phyloP scores from a whole-genome alignment of 2,797 vertebrate species.

The Gymnothorax javanicus region DNA sequence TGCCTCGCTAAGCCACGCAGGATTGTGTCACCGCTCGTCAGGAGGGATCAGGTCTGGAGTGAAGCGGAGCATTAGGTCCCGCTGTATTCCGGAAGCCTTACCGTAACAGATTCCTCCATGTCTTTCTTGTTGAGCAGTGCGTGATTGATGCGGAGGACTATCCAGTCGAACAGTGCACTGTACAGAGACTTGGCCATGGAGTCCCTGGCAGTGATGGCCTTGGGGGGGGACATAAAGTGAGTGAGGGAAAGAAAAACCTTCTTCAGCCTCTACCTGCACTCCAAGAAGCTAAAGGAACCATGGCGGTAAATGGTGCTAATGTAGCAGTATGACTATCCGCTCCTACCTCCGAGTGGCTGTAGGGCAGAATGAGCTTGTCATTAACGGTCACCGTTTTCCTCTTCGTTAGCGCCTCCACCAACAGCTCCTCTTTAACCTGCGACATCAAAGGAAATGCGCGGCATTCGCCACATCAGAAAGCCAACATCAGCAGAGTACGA shows the following conservation, averaged over 20 bases:
- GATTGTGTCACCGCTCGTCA: not conserved
- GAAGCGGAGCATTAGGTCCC: too few relatives aligned
- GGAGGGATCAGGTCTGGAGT: not conserved
- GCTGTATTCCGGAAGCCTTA: slow-evolving; percentile 60
- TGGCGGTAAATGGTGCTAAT: not conserved
- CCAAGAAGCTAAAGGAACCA: too few relatives aligned
- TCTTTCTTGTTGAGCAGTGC: slow-evolving; percentile 97
- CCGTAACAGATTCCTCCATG: slow-evolving; percentile 90
- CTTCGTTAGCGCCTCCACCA: slow-evolving; percentile 95
- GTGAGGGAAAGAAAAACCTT: not conserved
- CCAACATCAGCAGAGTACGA: not conserved
- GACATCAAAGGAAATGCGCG: slow-evolving; percentile 13
- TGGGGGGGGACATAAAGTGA: slow-evolving; percentile 22
- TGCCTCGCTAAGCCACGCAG: not conserved
- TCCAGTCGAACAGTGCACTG: slow-evolving; percentile 97
- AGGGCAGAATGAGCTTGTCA: slow-evolving; percentile 95
- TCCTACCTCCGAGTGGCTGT: slow-evolving; percentile 88
- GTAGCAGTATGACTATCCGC: not conserved
- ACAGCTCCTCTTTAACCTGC: slow-evolving; percentile 90
- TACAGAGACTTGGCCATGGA: slow-evolving; percentile 99
- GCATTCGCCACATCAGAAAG: not conserved
- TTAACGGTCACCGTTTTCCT: slow-evolving; percentile 97
- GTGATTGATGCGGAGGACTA: slow-evolving; percentile 95
- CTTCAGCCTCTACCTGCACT: not conserved
- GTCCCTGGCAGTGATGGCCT: slow-evolving; percentile 96